phyloP scores from a whole-genome alignment of 2,113 vertebrate species.

The Mirounga angustirostris region DNA sequence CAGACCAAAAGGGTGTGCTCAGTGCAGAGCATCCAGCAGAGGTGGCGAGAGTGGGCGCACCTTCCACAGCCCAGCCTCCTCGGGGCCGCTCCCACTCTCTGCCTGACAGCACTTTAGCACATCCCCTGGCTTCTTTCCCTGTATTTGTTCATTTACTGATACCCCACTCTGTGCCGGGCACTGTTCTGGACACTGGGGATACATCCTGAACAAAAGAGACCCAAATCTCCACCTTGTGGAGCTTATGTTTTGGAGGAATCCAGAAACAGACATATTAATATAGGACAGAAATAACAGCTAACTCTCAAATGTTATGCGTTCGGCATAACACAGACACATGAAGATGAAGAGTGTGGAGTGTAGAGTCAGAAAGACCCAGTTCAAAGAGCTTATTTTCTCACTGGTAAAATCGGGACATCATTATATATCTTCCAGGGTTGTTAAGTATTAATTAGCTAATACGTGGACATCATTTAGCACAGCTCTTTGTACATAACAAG shows the following conservation, averaged over 20 bases:
- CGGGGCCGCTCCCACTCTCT: too few species aligned
- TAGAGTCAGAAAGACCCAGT: conserved; percentile 3
- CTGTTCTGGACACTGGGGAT: background rate
- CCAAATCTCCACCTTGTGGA: background rate
- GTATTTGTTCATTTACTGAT: background rate
- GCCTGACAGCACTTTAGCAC: background rate
- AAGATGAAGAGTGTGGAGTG: background rate
- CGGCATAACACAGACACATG: background rate
- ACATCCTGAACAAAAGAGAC: background rate
- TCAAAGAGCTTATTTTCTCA: background rate
- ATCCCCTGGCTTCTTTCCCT: background rate
- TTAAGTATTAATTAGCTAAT: background rate
- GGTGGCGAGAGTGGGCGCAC: background rate
- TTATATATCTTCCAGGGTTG: background rate
- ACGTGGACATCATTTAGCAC: background rate
- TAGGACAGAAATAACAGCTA: background rate
- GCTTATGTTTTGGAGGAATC: background rate
- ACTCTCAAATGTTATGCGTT: background rate
- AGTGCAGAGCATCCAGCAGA: background rate
- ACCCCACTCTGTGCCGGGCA: background rate
- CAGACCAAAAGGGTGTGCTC: background rate
- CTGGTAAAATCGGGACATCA: background rate
- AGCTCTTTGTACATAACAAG: background rate
- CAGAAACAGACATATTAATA: background rate
- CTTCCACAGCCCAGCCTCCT: background rate